These are phyloP conservation scores for Ptilonorhynchus violaceus DNA, from an alignment of 2,113 vertebrate species.

Conservation along the genomic window DNA sequence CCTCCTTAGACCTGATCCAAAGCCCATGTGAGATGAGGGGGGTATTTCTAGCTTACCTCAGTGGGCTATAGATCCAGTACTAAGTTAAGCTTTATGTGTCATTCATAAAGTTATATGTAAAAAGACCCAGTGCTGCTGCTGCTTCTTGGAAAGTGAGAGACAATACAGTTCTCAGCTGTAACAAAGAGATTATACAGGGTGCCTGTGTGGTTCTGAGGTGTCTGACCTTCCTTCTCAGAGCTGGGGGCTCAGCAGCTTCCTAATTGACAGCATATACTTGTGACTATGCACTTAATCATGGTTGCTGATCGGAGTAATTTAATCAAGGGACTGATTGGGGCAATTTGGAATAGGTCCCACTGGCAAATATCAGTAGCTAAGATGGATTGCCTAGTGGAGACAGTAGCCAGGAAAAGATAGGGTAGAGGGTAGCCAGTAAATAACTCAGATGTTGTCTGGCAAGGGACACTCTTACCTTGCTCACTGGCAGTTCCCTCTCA, in stretches of 20 bases:
- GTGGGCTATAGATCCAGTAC: neutral
- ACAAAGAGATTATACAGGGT: neutral
- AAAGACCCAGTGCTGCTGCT: neutral
- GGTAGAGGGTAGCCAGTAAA: neutral
- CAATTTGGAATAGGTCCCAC: neutral
- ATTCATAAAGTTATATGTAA: neutral
- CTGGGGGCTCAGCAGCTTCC: neutral
- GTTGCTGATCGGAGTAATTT: constrained; percentile 25
- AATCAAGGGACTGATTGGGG: neutral
- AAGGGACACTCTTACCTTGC: neutral
- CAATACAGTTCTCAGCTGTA: neutral
- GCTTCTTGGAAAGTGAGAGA: neutral
- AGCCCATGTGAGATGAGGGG: neutral
- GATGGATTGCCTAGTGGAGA: neutral
- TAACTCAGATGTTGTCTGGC: neutral
- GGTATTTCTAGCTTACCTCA: neutral
- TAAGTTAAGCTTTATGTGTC: neutral
- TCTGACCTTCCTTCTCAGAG: neutral
- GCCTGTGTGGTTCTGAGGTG: neutral
- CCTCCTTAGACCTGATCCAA: neutral
- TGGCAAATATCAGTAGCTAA: neutral
- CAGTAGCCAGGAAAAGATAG: neutral
- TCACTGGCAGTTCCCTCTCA: neutral
- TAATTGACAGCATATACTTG: neutral
- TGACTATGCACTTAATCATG: neutral